Evolutionary conservation across 2,797 vertebrate genomes (phyloP), one percentile per base, ranked within the genome.

Genomic region (Octomys mimax): DNA sequence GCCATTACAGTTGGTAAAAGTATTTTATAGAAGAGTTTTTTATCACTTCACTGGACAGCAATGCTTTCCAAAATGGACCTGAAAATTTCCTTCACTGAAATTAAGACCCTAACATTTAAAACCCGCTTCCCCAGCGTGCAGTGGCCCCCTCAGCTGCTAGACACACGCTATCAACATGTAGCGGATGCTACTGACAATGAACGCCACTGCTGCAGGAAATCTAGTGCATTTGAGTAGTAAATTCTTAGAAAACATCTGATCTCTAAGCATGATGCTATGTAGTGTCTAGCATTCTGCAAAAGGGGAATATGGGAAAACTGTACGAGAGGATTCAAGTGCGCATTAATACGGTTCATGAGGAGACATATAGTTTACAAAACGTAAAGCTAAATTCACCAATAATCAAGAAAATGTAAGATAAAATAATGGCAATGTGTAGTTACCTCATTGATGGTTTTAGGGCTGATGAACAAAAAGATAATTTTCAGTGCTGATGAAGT

Each of bases 1-100:
- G 46, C 39, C 11, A 75, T 24, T 26, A 46, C 24, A 28, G 5
- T 6, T 46, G 24, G 12, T 12, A 95, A 97, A 98, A 96, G 93
- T 97, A 96, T 98, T 98, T 98, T 93, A 97, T 96, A 97, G 98
- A 92, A 54, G 93, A 97, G 83, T 91, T 88, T 95, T 96, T 97
- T 97, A 59, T 97, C 94, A 97, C 93, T 94, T 98, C 91, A 97
- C 77, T 62, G 68, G 96, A 97, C 95, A 98, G 64, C 90, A 98
- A 95, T 88, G 89, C 94, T 97, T 98, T 93, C 95, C 14, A 96
- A 98, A 98, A 96, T 95, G 98, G 70, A 98, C 83, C 95, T 87
- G 87, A 89, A 94, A 96, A 97, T 22, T 96, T 97, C 94, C 95
- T 97, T 91, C 97, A 94, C 95, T 98, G 96, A 96, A 97, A 97